Evolutionary conservation across 2,797 vertebrate species (phyloP).

Genomic region (Sebastes hubbsi): DNA sequence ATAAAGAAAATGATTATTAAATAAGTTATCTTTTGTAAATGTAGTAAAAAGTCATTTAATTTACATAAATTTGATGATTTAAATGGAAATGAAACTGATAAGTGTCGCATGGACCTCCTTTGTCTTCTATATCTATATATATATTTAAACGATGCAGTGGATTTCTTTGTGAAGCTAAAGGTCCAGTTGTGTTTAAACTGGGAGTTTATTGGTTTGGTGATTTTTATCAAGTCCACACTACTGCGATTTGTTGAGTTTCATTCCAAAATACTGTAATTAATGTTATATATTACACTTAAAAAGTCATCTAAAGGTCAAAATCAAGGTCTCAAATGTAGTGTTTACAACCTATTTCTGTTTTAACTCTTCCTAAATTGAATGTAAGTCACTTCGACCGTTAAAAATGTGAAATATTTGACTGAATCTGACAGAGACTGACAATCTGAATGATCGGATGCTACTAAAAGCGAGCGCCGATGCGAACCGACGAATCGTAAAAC

Average conservation of each 20-base stretch:
- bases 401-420: constrained; percentile 54
- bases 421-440: constrained; percentile 30
- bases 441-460: constrained; percentile 19
- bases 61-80: not conserved
- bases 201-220: not conserved
- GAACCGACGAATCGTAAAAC: not conserved
- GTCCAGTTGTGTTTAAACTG: not conserved
- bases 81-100: not conserved
- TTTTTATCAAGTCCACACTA: constrained; percentile 5
- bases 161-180: not conserved
- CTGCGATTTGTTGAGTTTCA: constrained; percentile 44
- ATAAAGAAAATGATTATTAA: not conserved
- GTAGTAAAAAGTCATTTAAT: not conserved
- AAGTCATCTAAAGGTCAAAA: not conserved
- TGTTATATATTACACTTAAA: not conserved
- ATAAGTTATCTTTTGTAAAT: not conserved
- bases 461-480: not conserved
- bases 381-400: constrained; percentile 32
- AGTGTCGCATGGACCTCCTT: not conserved
- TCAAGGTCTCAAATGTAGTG: not conserved
- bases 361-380: constrained; percentile 36
- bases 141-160: not conserved
- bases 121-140: not conserved
- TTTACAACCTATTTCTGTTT: not conserved
- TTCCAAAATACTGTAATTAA: constrained; percentile 30